A percentile compares a stretch with the other conserved stretches of the same genome.
Conservation (phyloP, 2,797 vertebrate species). For the Microhierax caerulescens region DNA sequence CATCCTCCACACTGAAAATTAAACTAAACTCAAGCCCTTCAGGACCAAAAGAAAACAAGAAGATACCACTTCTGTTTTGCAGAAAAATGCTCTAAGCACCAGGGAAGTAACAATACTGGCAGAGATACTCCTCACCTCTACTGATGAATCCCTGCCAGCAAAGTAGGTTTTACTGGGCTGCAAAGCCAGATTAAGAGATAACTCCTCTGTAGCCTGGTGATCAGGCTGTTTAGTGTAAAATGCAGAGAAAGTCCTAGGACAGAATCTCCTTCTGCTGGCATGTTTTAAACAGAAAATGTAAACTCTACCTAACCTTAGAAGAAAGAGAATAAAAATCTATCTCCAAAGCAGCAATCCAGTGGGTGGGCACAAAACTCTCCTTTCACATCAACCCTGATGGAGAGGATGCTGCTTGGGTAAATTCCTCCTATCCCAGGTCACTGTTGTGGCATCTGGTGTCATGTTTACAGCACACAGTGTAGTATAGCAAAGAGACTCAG, state of each 20-base stretch:
- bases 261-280: background rate
- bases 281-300: background rate
- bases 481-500: no score
- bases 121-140: background rate
- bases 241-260: conserved; percentile 12
- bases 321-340: background rate
- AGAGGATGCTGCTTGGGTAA: rapidly evolving
- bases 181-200: conserved; percentile 40
- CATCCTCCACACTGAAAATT: rapidly evolving
- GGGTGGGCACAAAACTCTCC: background rate
- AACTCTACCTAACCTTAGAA: background rate
- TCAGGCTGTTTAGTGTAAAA: background rate
- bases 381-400: background rate
- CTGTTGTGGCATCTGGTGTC: background rate
- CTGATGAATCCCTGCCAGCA: conserved; percentile 13
- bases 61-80: background rate
- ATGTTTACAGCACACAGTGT: rapidly evolving
- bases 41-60: background rate
- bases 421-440: background rate
- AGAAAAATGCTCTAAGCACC: background rate
- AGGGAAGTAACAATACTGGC: background rate
- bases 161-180: background rate
- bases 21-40: background rate
- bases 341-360: background rate
- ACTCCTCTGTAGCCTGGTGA: background rate